Base-by-base conservation (phyloP, 2,113 vertebrate species). In the Hippocampus comes region DNA sequence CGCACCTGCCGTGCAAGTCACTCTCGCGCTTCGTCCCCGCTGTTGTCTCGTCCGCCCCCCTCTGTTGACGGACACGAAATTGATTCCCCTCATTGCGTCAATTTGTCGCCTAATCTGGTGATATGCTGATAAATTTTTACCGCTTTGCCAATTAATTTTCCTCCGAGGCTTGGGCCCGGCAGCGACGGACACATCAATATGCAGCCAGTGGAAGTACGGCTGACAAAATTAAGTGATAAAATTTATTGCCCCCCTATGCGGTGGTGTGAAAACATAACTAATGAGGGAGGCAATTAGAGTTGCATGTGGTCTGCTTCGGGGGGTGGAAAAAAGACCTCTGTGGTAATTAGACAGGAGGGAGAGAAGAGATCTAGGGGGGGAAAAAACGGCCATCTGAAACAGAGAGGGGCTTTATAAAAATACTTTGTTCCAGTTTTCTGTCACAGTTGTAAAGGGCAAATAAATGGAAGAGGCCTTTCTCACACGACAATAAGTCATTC, bases 191-290 rank as follows among this genome's bases (percentile, higher is more conserved):
- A 84, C 90, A 90, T 94, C 91, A 89, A 92, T 92, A 90, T 84
- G 57, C 63, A 77, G 81, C 82, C 84, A 17, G 83, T 81, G 83
- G 75, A 90, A 89, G 89, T 85, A 91, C 88, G 82, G 42, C 87
- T 92, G 92, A 91, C 90, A 92, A 91, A 93, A 93, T 93, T 91
- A 93, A 94, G 93, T 91, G 91, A 92, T 93, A 88, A 92, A 94
- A 93, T 94, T 85, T 92, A 93, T 94, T 88, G 90, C 88, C 89
- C 90, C 88, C 88, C 88, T 85, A 89, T 89, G 86, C 89, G 83
- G 84, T 86, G 86, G 87, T 89, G 84, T 87, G 88, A 92, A 94
- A 93, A 94, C 90, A 92, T 91, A 91, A 93, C 92, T 93, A 93
- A 93, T 92, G 92, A 93, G 91, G 84, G 83, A 90, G 88, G 89